Conservation (phyloP, 2,888 invertebrate genomes). For the Sthenelais limicola region DNA sequence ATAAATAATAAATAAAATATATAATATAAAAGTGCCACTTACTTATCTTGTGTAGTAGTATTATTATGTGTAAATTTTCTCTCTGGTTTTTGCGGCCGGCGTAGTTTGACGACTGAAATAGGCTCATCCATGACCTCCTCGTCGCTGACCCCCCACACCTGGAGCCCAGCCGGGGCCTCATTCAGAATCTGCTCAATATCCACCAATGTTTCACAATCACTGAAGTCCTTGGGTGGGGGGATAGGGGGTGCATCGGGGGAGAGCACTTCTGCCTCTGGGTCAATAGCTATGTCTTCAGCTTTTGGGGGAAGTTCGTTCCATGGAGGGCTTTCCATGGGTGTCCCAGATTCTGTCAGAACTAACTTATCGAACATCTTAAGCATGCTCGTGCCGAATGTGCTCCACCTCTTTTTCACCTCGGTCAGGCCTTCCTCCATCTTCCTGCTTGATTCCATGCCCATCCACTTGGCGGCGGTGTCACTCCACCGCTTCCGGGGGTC, state of each 20-base stretch:
- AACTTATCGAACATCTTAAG: slow-evolving; percentile 50
- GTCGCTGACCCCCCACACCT: background rate
- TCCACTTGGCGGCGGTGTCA: slow-evolving; percentile 25
- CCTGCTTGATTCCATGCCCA: slow-evolving; percentile 5
- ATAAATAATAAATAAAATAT: no score
- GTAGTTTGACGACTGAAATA: background rate
- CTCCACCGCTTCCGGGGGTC: slow-evolving; percentile 39
- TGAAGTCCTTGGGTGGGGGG: background rate
- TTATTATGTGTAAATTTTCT: no score
- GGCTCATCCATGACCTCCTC: background rate
- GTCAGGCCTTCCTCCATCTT: background rate
- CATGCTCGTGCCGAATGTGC: slow-evolving; percentile 48
- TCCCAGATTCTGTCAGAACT: slow-evolving; percentile 27
- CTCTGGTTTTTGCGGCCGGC: no score
- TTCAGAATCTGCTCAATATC: slow-evolving; percentile 20
- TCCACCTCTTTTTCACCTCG: slow-evolving; percentile 45
- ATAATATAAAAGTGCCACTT: no score
- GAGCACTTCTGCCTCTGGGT: background rate
- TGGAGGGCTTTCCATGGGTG: slow-evolving; percentile 17
- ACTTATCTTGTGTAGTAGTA: no score
- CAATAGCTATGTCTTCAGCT: background rate
- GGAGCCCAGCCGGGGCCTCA: slow-evolving; percentile 24
- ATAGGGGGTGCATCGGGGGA: background rate
- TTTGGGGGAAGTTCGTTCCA: background rate
- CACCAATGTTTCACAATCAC: slow-evolving; percentile 16